Evolutionary conservation across 1,140 invertebrate genomes (phyloP).

Genomic region (Drosophila nannoptera): DNA sequence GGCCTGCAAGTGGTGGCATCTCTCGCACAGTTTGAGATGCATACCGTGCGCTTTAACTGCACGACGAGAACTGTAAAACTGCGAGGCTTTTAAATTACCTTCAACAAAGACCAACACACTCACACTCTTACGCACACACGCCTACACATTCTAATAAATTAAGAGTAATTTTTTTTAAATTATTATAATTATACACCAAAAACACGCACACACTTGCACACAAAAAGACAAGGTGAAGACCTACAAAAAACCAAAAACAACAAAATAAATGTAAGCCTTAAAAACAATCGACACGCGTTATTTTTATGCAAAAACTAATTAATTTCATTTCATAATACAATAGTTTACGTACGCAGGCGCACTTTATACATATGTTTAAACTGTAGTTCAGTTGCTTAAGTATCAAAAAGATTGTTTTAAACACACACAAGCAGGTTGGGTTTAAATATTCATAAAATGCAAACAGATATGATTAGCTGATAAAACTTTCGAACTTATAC

Average conservation of each 20-base stretch:
- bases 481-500: slow-evolving; percentile 63
- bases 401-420: slow-evolving; percentile 54
- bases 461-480: slow-evolving; percentile 59
- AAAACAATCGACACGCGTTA: slow-evolving; percentile 5
- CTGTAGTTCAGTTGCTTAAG: slow-evolving; percentile 51
- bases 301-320: slow-evolving; percentile 71
- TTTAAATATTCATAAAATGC: slow-evolving; percentile 6
- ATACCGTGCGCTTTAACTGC: slow-evolving; percentile 29
- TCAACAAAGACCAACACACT: slow-evolving; percentile 33
- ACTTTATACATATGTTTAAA: slow-evolving; percentile 58
- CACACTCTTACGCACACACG: slow-evolving; percentile 49
- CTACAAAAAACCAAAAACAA: slow-evolving; percentile 57
- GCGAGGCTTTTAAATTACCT: slow-evolving; percentile 55
- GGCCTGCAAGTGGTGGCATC: slow-evolving; percentile 13
- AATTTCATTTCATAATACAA: slow-evolving; percentile 75
- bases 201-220: slow-evolving; percentile 61
- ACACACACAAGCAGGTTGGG: slow-evolving; percentile 30
- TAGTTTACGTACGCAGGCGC: slow-evolving; percentile 69
- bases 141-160: slow-evolving; percentile 74
- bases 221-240: slow-evolving; percentile 74
- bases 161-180: slow-evolving; percentile 65
- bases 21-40: slow-evolving; percentile 19
- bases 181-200: slow-evolving; percentile 70
- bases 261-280: slow-evolving; percentile 49
- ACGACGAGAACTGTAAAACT: slow-evolving; percentile 45